These are phyloP conservation scores for Lagocephalus sceleratus DNA, from an alignment of 2,797 vertebrate genomes.

Conservation along the genomic window DNA sequence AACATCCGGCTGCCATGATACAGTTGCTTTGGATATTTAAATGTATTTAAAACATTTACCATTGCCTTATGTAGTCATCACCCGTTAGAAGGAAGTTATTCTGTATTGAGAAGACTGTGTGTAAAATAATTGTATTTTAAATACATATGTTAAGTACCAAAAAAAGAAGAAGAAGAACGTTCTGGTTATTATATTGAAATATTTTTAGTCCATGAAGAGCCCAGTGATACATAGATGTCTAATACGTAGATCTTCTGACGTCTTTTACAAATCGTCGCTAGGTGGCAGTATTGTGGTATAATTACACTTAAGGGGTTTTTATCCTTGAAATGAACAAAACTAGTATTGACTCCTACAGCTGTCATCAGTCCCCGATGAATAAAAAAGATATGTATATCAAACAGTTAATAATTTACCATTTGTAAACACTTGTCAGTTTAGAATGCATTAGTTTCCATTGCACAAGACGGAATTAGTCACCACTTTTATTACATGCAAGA, in stretches of 20 bases:
- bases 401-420: slow-evolving; percentile 3
- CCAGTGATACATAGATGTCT: not conserved
- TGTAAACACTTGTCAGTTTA: slow-evolving; percentile 4
- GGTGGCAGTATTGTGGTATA: slow-evolving; percentile 37
- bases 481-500: slow-evolving; percentile 16
- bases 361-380: not conserved
- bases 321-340: not conserved
- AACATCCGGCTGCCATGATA: too few relatives aligned
- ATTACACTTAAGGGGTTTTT: not conserved
- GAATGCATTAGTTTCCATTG: slow-evolving; percentile 14
- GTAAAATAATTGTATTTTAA: too few relatives aligned
- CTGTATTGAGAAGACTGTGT: too few relatives aligned
- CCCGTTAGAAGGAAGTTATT: too few relatives aligned
- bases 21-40: too few relatives aligned
- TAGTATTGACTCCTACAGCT: slow-evolving; percentile 10
- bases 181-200: too few relatives aligned
- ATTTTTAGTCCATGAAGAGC: too few relatives aligned
- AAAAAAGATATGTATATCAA: not conserved
- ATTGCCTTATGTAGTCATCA: too few relatives aligned
- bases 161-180: too few relatives aligned
- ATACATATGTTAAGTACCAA: too few relatives aligned
- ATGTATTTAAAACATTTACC: too few relatives aligned
- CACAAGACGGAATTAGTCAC: slow-evolving; percentile 11
- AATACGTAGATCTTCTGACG: not conserved
- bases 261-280: slow-evolving; percentile 22